Evolutionary conservation across 2,113 vertebrate genomes (phyloP).

Genomic region (Setophaga kirtlandii): DNA sequence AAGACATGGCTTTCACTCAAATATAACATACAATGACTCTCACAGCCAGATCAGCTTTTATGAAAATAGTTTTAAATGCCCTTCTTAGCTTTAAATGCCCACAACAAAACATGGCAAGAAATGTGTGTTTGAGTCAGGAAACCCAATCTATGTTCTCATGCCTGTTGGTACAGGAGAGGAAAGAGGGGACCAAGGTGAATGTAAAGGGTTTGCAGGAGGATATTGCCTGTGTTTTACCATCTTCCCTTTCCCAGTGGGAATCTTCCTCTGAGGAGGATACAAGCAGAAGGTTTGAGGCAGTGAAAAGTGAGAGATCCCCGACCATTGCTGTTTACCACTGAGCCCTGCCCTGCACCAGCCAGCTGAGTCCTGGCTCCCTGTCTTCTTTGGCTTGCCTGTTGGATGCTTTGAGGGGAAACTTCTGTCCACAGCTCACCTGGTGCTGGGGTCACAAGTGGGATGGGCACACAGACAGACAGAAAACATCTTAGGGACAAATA

Average conservation of each 20-base stretch:
- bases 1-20: background rate
- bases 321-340: background rate
- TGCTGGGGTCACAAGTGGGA: fast-evolving
- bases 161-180: background rate
- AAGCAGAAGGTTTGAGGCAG: background rate
- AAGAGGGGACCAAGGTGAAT: background rate
- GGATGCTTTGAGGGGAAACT: background rate
- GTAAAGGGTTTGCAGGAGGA: background rate
- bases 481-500: background rate
- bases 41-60: background rate
- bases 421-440: background rate
- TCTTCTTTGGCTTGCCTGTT: background rate
- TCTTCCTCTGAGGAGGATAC: background rate
- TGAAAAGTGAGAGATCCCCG: background rate
- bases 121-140: background rate
- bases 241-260: background rate
- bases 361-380: background rate
- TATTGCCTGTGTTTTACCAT: background rate
- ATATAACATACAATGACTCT: background rate
- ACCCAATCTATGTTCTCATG: background rate
- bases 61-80: background rate
- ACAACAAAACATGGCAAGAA: background rate
- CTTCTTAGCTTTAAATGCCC: background rate
- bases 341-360: background rate
- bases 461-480: background rate